Conservation (phyloP, 2,797 vertebrate genomes). For the Vipera ursinii region DNA sequence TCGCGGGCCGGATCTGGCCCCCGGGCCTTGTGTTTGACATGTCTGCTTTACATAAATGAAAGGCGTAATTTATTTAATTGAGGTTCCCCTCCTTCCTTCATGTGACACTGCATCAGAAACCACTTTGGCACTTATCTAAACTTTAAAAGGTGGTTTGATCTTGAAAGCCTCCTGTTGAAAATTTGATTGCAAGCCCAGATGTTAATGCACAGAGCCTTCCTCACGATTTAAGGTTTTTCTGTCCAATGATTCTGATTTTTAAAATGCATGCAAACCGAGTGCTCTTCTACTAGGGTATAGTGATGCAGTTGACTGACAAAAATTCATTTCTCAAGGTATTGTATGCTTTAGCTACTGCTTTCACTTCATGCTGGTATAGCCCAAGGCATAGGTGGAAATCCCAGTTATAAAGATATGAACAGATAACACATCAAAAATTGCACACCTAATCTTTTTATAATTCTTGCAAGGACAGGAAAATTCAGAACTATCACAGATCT, state of each 20-base stretch:
- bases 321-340: background rate
- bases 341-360: background rate
- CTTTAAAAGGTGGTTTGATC: background rate
- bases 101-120: background rate
- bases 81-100: background rate
- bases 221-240: background rate
- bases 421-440: background rate
- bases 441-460: background rate
- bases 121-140: background rate
- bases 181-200: background rate
- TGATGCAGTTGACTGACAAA: background rate
- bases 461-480: slow-evolving; percentile 3
- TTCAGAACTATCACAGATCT: background rate
- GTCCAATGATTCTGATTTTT: background rate
- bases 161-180: background rate
- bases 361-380: background rate
- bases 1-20: too few relatives aligned
- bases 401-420: background rate
- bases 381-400: background rate
- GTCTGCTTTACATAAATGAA: background rate
- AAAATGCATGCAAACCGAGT: background rate
- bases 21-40: too few relatives aligned
- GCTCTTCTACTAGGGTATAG: background rate
- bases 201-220: background rate
- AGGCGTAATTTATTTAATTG: background rate